These are phyloP conservation scores for Ferdinandea cuprea DNA, from an alignment of 2,888 invertebrate species.

Conservation along the genomic window DNA sequence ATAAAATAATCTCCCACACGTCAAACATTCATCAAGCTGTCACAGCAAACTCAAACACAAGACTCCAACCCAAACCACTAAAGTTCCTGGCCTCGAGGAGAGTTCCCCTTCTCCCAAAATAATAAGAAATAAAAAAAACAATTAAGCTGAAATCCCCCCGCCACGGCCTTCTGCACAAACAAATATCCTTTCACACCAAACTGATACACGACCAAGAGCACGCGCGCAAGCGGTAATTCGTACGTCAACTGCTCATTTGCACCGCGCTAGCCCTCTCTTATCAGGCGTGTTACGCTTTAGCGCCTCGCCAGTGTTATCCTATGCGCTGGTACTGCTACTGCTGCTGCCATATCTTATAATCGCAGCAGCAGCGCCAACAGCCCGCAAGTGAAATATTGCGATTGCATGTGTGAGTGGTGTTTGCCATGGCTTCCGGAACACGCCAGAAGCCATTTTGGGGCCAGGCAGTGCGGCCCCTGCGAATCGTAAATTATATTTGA, in stretches of 20 bases:
- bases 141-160: slow-evolving; percentile 1
- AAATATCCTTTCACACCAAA: slow-evolving; percentile 39
- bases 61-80: background rate
- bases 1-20: slow-evolving; percentile 5
- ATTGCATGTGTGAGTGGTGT: slow-evolving; percentile 72
- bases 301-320: slow-evolving; percentile 34
- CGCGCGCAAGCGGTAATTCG: slow-evolving; percentile 50
- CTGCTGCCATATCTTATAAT: slow-evolving; percentile 46
- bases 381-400: slow-evolving; percentile 68
- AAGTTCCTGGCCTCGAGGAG: background rate
- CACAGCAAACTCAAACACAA: slow-evolving; percentile 16
- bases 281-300: slow-evolving; percentile 40
- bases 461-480: slow-evolving; percentile 26
- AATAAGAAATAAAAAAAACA: background rate
- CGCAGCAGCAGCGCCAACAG: slow-evolving; percentile 64
- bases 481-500: slow-evolving; percentile 73
- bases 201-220: slow-evolving; percentile 28
- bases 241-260: slow-evolving; percentile 66
- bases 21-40: slow-evolving; percentile 43
- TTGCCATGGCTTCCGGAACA: slow-evolving; percentile 69
- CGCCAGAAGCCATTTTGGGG: slow-evolving; percentile 68
- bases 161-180: slow-evolving; percentile 5
- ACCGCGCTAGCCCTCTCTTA: slow-evolving; percentile 1
- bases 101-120: background rate
- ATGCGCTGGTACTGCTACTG: too few species aligned